A percentile compares a stretch with the other conserved stretches of the same genome.
These are phyloP conservation scores for Heteronetta atricapilla DNA, from an alignment of 2,113 vertebrate species.

Conservation along the genomic window DNA sequence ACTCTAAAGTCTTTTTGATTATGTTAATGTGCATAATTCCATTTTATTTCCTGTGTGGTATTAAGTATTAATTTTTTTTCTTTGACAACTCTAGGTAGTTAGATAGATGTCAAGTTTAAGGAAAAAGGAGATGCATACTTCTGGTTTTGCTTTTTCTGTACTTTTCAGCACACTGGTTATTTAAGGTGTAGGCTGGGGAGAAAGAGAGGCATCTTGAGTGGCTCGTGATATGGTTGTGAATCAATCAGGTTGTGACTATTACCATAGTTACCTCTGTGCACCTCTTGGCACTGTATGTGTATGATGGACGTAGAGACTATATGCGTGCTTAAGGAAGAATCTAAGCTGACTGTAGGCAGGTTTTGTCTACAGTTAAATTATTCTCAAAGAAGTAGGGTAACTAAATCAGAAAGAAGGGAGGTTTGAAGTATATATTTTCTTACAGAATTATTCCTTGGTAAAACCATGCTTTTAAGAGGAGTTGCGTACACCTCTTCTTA, in stretches of 20 bases:
- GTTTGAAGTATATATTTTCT: not conserved
- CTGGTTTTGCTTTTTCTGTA: not conserved
- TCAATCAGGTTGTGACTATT: not conserved
- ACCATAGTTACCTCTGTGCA: not conserved
- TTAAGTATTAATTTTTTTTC: not conserved
- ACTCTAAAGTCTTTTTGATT: not conserved
- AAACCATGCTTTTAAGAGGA: not conserved
- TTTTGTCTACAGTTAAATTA: not conserved
- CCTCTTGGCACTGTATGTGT: not conserved
- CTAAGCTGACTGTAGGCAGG: not conserved
- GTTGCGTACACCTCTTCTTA: not conserved
- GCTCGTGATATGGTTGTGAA: not conserved
- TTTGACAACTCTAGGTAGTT: not conserved
- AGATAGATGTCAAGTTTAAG: not conserved
- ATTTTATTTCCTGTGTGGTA: not conserved
- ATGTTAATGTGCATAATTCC: not conserved
- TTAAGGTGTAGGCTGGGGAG: not conserved
- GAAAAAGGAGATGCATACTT: not conserved
- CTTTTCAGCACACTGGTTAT: not conserved
- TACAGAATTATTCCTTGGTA: not conserved
- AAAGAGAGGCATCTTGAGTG: not conserved
- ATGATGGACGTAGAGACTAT: not conserved
- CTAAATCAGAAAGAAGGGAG: not conserved
- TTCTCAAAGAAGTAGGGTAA: not conserved
- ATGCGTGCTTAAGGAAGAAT: not conserved